Evolutionary conservation across 2,113 vertebrate genomes (phyloP).

Genomic region (Ptychochromis oligacanthus): DNA sequence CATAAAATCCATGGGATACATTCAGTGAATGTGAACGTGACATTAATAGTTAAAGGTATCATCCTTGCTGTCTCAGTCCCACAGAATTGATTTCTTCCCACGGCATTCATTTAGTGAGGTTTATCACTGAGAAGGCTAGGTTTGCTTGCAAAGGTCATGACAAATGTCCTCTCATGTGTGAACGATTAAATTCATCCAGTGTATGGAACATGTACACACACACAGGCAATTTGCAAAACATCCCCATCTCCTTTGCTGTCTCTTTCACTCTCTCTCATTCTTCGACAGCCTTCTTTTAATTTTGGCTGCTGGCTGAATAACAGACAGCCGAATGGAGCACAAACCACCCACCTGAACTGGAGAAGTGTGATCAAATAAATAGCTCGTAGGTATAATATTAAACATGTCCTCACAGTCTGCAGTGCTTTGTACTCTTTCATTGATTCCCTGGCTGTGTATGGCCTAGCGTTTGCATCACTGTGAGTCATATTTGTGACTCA

Average conservation of each 20-base stretch:
- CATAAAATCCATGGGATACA: background rate
- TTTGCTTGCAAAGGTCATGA: slow-evolving; percentile 79
- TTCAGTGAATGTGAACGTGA: slow-evolving; percentile 51
- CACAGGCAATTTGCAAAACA: slow-evolving; percentile 23
- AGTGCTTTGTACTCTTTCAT: slow-evolving; percentile 28
- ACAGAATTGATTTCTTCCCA: slow-evolving; percentile 69
- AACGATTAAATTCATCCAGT: slow-evolving; percentile 75
- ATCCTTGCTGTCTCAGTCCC: slow-evolving; percentile 49
- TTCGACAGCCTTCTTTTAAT: slow-evolving; percentile 56
- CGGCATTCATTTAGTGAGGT: slow-evolving; percentile 59
- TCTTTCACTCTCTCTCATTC: slow-evolving; percentile 14
- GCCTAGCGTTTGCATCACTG: slow-evolving; percentile 7
- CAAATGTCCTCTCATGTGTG: slow-evolving; percentile 74
- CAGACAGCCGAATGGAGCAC: slow-evolving; percentile 24
- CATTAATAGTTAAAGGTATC: slow-evolving; percentile 66
- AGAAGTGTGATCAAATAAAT: slow-evolving; percentile 55
- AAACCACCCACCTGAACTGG: slow-evolving; percentile 38
- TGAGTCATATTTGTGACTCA: slow-evolving; percentile 77
- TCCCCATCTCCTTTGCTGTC: slow-evolving; percentile 4
- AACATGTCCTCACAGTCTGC: slow-evolving; percentile 42
- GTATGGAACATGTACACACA: slow-evolving; percentile 34
- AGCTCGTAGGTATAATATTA: slow-evolving; percentile 56
- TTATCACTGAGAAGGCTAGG: slow-evolving; percentile 61
- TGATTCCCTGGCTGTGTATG: slow-evolving; percentile 26
- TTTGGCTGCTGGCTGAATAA: slow-evolving; percentile 42